Base-by-base conservation (phyloP, 2,888 invertebrate genomes). In the Watsonalla cultraria region DNA sequence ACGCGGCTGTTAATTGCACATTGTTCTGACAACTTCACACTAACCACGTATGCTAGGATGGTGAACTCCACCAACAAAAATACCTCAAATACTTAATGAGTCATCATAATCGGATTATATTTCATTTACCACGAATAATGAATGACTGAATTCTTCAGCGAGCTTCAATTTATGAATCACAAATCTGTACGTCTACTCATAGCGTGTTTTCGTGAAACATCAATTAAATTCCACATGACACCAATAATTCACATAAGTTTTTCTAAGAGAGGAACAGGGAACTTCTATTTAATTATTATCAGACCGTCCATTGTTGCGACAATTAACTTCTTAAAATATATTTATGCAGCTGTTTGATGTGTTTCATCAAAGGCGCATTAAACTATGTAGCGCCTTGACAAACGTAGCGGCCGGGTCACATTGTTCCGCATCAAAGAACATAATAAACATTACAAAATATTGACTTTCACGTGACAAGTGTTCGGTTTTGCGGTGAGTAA, bases 391-490 rank as follows among this genome's bases (percentile, higher is more conserved):
- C 64, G 70, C 74, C 79, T 80, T 76, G 78, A 82, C 78, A 80
- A 81, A 85, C 75, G 71, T 76, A 71, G 62, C 66, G 54, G 62
- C 61, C 66, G 54, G 62, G 61, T 66, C 62, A 72, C 70, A 83
- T 83, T 83, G 82, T 83, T 70, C 61, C 61, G 75, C 82, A 86
- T 90, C 89, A 90, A 90, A 85, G 70, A 67, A 74, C 70, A 76
- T 76, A 78, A 85, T 89, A 88, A 89, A 87, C 72, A 78, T 64
- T 71, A 78, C 74, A 78, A 84, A 81, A 82, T 87, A 88, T 87
- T 82, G 83, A 82, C 70, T 70, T 61, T 57, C 60, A 65, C 64
- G 74, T 77, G 83, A 84, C 86, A 84, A 78, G 73, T 82, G 71
- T 82, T 83, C 80, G 68, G 78, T 75, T 74, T 68, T 72, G 73